Evolutionary conservation across 2,113 vertebrate genomes (phyloP), one percentile per base, ranked within the genome.

Genomic region (Excalfactoria chinensis): DNA sequence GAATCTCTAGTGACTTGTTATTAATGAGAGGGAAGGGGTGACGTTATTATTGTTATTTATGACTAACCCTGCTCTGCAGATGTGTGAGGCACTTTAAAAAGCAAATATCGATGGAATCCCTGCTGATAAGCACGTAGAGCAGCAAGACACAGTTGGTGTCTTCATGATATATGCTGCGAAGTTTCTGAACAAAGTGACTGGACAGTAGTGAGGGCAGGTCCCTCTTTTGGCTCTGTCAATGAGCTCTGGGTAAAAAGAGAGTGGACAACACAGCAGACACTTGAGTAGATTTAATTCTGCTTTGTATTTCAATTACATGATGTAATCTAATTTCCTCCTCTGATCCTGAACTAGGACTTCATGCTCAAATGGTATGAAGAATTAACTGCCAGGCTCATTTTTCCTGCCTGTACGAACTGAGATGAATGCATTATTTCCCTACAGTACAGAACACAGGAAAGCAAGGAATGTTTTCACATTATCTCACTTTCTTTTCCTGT

Each of bases 21-120:
- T 80, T 94, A 95, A 95, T 64, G 71, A 89, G 75, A 92, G 40
- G 69, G 68, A 94, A 93, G 43, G 13, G 13, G 26, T 64, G 68
- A 77, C 64, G 87, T 81, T 94, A 86, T 76, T 93, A 71, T 18
- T 86, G 59, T 87, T 94, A 91, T 93, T 94, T 92, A 94, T 88
- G 48, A 53, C 35, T 73, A 85, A 66, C 40, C 32, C 75, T 64
- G 37, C 63, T 91, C 40, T 53, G 60, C 78, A 93, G 75, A 94
- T 88, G 56, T 89, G 72, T 60, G 41, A 89, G 23, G 35, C 78
- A 77, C 87, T 95, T 93, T 44, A 62, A 66, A 80, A 96, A 95
- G 63, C 71, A 95, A 93, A 92, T 85, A 87, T 68, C 91, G 23
- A 69, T 56, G 60, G 34, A 44, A 59, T 77, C 56, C 28, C 60